Evolutionary conservation across 2,113 vertebrate species (phyloP).

Genomic region (Oncorhynchus gorbuscha): DNA sequence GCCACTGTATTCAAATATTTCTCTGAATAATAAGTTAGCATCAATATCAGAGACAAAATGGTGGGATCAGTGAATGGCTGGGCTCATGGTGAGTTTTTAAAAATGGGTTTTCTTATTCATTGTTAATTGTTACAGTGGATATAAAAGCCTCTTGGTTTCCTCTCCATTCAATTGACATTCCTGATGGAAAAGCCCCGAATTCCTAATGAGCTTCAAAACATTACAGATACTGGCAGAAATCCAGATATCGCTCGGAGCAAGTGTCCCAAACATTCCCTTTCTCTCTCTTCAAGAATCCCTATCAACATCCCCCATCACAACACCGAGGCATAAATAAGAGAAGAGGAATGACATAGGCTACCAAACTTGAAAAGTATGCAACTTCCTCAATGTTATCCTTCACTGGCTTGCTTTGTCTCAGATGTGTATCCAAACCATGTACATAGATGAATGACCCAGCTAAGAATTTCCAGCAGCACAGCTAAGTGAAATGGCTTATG

Average conservation of each 20-base stretch:
- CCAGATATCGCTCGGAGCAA: slow-evolving; percentile 53
- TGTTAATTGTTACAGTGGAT: slow-evolving; percentile 70
- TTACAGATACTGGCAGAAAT: slow-evolving; percentile 69
- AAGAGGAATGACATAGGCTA: slow-evolving; percentile 37
- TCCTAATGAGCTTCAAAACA: slow-evolving; percentile 70
- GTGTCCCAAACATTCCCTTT: slow-evolving; percentile 16
- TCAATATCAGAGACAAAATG: neutral
- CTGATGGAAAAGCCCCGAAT: slow-evolving; percentile 71
- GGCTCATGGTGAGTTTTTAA: slow-evolving; percentile 25
- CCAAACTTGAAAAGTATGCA: slow-evolving; percentile 71
- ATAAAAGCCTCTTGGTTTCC: slow-evolving; percentile 64
- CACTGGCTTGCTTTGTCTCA: slow-evolving; percentile 69
- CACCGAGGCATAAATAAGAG: slow-evolving; percentile 35
- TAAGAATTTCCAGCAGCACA: slow-evolving; percentile 69
- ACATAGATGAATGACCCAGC: slow-evolving; percentile 75
- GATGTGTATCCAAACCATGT: slow-evolving; percentile 70
- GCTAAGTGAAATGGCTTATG: slow-evolving; percentile 75
- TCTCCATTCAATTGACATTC: slow-evolving; percentile 69
- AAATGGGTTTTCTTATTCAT: slow-evolving; percentile 50
- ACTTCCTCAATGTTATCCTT: slow-evolving; percentile 80
- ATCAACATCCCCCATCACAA: slow-evolving; percentile 29
- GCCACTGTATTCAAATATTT: neutral
- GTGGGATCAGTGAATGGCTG: neutral
- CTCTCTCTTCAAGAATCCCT: slow-evolving; percentile 38
- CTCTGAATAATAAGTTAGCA: slow-evolving; percentile 28